Evolutionary conservation across 2,888 invertebrate genomes (phyloP).

Genomic region (Drosophila paranaensis): DNA sequence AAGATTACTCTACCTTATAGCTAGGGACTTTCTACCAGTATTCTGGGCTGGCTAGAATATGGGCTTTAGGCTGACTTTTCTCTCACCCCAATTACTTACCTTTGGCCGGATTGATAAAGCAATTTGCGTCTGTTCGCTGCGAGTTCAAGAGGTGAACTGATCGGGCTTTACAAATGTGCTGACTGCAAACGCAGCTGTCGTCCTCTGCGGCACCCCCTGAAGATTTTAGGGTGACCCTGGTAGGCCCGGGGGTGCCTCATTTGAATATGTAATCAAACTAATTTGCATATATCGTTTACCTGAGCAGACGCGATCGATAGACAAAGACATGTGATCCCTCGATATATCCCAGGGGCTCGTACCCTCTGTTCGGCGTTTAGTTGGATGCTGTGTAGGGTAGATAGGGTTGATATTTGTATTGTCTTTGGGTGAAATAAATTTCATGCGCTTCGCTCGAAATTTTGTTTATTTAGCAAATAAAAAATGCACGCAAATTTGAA

Average conservation of each 20-base stretch:
- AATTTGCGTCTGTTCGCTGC: conserved; percentile 36
- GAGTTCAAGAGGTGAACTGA: conserved; percentile 73
- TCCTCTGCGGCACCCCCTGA: conserved; percentile 32
- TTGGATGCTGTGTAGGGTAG: conserved; percentile 31
- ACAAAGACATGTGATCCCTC: conserved; percentile 64
- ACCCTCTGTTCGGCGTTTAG: background rate
- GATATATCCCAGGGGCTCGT: conserved; percentile 19
- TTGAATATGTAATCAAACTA: conserved; percentile 79
- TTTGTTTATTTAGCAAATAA: conserved; percentile 72
- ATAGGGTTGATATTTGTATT: conserved; percentile 48
- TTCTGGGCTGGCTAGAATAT: background rate
- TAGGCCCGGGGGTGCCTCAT: conserved; percentile 41
- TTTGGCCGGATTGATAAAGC: conserved; percentile 31
- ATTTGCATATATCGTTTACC: conserved; percentile 77
- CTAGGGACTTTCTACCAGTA: background rate
- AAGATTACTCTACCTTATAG: no score
- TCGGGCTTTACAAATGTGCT: conserved; percentile 48
- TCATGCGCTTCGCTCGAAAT: conserved; percentile 50
- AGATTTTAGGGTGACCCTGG: conserved; percentile 32
- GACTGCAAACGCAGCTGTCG: conserved; percentile 67
- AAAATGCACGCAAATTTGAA: conserved; percentile 79
- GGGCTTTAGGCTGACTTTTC: background rate
- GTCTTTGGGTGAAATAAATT: conserved; percentile 34
- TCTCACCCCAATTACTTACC: background rate
- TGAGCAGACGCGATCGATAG: conserved; percentile 62